Conservation (phyloP, 2,113 vertebrate species). For the Rhea americana region DNA sequence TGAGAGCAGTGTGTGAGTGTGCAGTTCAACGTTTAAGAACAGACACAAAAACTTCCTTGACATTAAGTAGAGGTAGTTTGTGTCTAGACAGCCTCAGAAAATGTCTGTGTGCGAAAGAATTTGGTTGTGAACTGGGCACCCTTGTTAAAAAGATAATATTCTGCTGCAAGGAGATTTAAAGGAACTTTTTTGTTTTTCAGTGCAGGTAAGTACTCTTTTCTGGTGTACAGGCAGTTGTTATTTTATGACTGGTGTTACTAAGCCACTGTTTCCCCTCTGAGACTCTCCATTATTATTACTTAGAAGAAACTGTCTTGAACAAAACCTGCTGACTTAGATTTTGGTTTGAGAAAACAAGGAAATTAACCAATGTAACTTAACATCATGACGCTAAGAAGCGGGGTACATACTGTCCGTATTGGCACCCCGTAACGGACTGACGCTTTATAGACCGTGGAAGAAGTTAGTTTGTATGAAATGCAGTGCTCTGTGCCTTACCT, state of each 20-base stretch:
- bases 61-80: neutral
- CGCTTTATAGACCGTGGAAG: neutral
- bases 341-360: neutral
- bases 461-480: neutral
- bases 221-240: neutral
- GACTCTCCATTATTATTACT: neutral
- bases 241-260: neutral
- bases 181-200: neutral
- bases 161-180: neutral
- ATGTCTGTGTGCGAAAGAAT: slow-evolving; percentile 13
- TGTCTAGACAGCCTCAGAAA: slow-evolving; percentile 10
- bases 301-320: neutral
- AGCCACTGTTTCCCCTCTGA: neutral
- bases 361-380: neutral
- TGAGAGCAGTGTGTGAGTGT: neutral
- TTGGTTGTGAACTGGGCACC: slow-evolving; percentile 9
- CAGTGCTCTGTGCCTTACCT: neutral
- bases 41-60: neutral
- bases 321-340: neutral
- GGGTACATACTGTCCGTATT: neutral
- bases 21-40: neutral
- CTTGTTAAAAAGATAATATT: neutral
- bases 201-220: neutral
- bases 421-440: neutral
- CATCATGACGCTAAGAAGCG: neutral